Conservation (phyloP, 2,113 vertebrate species). For the Eubucco bourcierii region DNA sequence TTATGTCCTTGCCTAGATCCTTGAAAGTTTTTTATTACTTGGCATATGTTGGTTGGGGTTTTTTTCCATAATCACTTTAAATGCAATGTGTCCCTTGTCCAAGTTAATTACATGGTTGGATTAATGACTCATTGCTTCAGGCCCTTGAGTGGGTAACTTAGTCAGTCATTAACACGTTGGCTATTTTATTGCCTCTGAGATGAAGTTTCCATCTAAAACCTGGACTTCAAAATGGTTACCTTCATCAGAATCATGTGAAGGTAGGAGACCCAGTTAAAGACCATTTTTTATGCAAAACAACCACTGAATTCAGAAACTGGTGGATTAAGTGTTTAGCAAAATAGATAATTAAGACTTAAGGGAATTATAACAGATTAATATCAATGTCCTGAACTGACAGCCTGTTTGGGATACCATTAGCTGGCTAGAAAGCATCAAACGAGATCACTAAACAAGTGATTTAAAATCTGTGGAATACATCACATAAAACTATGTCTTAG, state of each 20-base stretch:
- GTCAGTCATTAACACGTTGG: not conserved
- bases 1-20: conserved; percentile 23
- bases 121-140: conserved; percentile 45
- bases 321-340: not conserved
- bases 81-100: conserved; percentile 28
- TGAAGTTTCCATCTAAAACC: not conserved
- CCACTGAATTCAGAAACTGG: not conserved
- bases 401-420: not conserved
- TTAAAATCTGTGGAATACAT: not conserved
- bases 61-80: conserved; percentile 3
- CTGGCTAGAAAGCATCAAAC: not conserved
- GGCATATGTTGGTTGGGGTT: not conserved
- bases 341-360: not conserved
- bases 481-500: not conserved
- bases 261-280: not conserved
- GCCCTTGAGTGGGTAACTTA: not conserved
- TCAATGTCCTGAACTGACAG: not conserved
- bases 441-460: not conserved
- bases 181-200: not conserved
- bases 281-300: not conserved
- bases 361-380: not conserved
- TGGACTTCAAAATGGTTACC: not conserved
- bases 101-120: conserved; percentile 32
- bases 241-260: not conserved
- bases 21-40: conserved; percentile 33